phyloP scores from a whole-genome alignment of 2,888 invertebrate genomes.

The Yponomeuta malinellus region DNA sequence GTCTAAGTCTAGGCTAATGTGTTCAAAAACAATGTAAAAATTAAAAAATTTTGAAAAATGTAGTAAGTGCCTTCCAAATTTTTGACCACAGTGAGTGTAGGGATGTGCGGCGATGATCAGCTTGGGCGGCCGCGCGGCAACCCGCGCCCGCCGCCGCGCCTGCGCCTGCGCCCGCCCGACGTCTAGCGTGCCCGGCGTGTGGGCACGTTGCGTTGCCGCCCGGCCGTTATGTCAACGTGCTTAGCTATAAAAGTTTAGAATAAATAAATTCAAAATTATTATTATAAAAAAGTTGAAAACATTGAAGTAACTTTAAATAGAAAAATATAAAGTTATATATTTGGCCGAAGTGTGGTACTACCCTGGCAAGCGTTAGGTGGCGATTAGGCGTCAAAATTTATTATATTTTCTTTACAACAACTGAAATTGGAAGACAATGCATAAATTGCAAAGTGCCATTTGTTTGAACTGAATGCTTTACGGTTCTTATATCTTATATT shows the following conservation, averaged over 20 bases:
- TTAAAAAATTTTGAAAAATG: slow-evolving; percentile 74
- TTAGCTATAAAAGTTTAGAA: slow-evolving; percentile 68
- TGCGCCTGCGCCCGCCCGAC: slow-evolving; percentile 13
- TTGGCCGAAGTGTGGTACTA: slow-evolving; percentile 80
- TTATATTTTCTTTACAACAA: slow-evolving; percentile 46
- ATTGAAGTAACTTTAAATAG: slow-evolving; percentile 71
- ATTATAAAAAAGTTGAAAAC: slow-evolving; percentile 69
- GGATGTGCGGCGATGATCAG: slow-evolving; percentile 73
- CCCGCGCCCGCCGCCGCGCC: slow-evolving; percentile 19
- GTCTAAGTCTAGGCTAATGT: slow-evolving; percentile 82
- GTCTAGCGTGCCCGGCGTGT: too few species aligned
- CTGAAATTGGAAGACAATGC: slow-evolving; percentile 58
- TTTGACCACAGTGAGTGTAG: slow-evolving; percentile 78
- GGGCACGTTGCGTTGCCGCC: slow-evolving; percentile 13
- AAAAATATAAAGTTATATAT: slow-evolving; percentile 73
- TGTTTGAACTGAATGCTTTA: slow-evolving; percentile 56
- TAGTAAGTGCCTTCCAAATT: slow-evolving; percentile 90
- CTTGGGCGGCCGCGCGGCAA: slow-evolving; percentile 35
- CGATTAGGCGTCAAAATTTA: slow-evolving; percentile 70
- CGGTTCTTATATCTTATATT: slow-evolving; percentile 37
- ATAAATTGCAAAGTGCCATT: slow-evolving; percentile 71
- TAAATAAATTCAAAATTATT: slow-evolving; percentile 75
- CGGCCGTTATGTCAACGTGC: slow-evolving; percentile 38
- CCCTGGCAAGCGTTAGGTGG: slow-evolving; percentile 80
- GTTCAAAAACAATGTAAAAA: slow-evolving; percentile 80